Evolutionary conservation across 2,797 vertebrate species (phyloP), one percentile per base, ranked within the genome.

Genomic region (Dendrocincla tyrannina): DNA sequence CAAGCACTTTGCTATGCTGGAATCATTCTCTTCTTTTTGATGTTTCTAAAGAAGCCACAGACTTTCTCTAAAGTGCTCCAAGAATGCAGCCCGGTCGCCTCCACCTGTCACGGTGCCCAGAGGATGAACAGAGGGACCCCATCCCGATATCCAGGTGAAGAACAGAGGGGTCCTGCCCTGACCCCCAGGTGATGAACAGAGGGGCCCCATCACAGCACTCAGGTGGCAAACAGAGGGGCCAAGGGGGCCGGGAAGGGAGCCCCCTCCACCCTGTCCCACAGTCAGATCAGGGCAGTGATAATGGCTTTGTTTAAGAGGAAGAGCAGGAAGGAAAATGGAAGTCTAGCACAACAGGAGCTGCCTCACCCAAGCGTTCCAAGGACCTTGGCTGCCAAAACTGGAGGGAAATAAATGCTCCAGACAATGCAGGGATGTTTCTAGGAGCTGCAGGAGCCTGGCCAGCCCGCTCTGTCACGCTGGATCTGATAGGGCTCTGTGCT

Each of bases 291-390:
- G 84, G 17, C 75, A 52, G 41, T 81, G 96, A 94, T 76, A 95
- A 62, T 3, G 5, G 77, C 90, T 98, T 98, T 98, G 94, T 96
- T 96, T 73, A 35, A 80, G 68, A 96, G 94, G 86, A 96, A 86
- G 91, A 78, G 79, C 95, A 96, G 94, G 97, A 97, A 97, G 93
- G 97, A 93, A 97, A 88, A 35, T 79, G 50, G 80, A 96, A 95
- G 60, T 86, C 86, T 52, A 72, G 49, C 74, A 94, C 87, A 94
- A 97, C 82, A 82, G 73, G 88, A 93, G 67, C 72, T 53, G 91
- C 86, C 92, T 94, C 93, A 95, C 89, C 95, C 81, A 87, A 76
- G 76, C 7, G 42, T 88, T 89, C 78, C 44, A 0, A 82, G 88
- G 86, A 69, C 47, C 73, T 88, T 5, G 20, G 80, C 93, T 92